Evolutionary conservation across 2,797 vertebrate genomes (phyloP), one percentile per base, ranked within the genome.

Genomic region (Neoniphon sammara): DNA sequence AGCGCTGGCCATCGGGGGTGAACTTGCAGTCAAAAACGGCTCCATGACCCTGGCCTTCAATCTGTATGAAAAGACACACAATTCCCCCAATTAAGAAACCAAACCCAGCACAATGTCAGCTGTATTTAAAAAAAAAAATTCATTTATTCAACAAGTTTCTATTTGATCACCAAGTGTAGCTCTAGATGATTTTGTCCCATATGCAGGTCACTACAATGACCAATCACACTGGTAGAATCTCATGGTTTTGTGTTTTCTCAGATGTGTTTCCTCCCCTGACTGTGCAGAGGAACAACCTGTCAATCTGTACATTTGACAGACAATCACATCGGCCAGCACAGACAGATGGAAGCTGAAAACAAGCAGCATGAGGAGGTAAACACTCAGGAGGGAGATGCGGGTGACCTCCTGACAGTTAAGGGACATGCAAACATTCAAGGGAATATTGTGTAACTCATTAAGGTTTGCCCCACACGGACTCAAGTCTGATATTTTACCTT

Each of bases 11-110:
- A 65, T 99, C 97, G 6, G 96, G 95, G 52, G 97, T 98, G 87
- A 99, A 98, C 86, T 99, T 99, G 87, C 98, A 98, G 86, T 99
- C 98, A 79, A 98, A 98, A 54, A 99, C 97, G 25, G 98, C 97
- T 75, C 98, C 98, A 0, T 98, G 96, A 75, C 98, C 97, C 90
- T 99, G 97, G 44, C 97, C 97, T 90, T 98, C 97, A 70, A 99
- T 99, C 98, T 99, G 84, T 20, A 86, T 20, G 56, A 21, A 25
- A 53, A 73, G 69, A 72, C 39, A 83, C 20, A 68, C 69, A 59
- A 50, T n/a, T 42, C 8, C 23, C 0, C 15, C 76, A 27, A 50
- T 65, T 60, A 25, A 68, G 10, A 63, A 56, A 58, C 14, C 5
- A 23, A 67, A 46, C 2, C 18, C 5, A 4, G 23, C 8, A 65